Evolutionary conservation across 2,888 invertebrate species (phyloP), one percentile per base, ranked within the genome.

Genomic region (Julus scandinavius): DNA sequence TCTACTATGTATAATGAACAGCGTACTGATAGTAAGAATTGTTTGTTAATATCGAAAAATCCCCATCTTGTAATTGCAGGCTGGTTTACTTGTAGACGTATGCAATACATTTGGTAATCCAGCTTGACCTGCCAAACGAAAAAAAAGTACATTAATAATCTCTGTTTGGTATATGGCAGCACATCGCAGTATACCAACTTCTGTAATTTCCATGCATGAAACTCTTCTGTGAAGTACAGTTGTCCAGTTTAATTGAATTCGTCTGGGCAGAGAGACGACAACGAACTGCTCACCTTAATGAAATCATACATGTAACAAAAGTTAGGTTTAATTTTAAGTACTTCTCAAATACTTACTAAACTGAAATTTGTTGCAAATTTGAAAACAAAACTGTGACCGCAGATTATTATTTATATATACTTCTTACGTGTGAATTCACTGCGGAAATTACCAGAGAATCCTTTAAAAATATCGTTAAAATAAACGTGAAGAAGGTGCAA

Each of bases 71-170:
- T 85, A n/a, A 85, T 45, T 45, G 85, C 5, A n/a, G 85, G 85
- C 15, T 45, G 17, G 29, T 85, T 85, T 17, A 40, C n/a, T 20
- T 45, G 50, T 13, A 85, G 50, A 85, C 85, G 85, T 11, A 50
- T 85, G 45, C 85, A 85, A 13, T 85, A 85, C 85, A 85, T 49
- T 85, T 85, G 85, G 17, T 49, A 85, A 20, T 85, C 85, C 13
- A 85, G 29, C 45, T 85, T 85, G 29, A 41, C 85, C 85, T 85
- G n/a, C 17, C 2, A 85, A 17, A 9, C 1, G 2, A 85, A 38
- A 80, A n/a, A 2, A 45, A 45, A 45, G n/a, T 45, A 5, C 6
- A 45, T 45, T 45, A 45, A 45, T 45, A 6, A 6, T 45, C 41
- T 45, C 6, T 45, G 41, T 45, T 5, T 45, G 6, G 6, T 45